phyloP scores from a whole-genome alignment of 2,797 vertebrate genomes.

The Chiroxiphia lanceolata region DNA sequence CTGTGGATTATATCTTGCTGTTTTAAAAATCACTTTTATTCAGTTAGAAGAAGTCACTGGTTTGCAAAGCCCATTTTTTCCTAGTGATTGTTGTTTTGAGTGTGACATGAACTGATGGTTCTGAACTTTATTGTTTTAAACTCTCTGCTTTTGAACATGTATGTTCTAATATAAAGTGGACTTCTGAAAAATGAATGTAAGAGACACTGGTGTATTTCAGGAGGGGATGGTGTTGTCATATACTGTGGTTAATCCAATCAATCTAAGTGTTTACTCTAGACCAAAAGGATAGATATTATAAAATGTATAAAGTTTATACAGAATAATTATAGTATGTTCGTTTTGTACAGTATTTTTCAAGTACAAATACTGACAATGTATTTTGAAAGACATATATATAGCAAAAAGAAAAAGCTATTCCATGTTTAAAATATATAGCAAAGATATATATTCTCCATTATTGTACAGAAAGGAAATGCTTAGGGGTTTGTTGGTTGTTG shows the following conservation, averaged over 20 bases:
- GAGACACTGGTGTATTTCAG: conserved; percentile 81
- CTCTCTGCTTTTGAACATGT: conserved; percentile 71
- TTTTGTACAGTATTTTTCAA: conserved; percentile 95
- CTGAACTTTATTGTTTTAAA: conserved; percentile 69
- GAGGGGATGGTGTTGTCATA: conserved; percentile 87
- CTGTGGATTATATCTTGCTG: conserved; percentile 68
- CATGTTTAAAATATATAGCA: conserved; percentile 76
- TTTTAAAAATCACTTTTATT: conserved; percentile 60
- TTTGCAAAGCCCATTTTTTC: conserved; percentile 62
- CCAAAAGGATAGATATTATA: conserved; percentile 85
- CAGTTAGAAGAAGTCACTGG: conserved; percentile 58
- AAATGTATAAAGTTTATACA: conserved; percentile 90
- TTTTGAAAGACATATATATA: conserved; percentile 89
- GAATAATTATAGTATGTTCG: conserved; percentile 85
- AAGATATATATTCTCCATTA: conserved; percentile 79
- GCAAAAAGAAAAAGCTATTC: conserved; percentile 74
- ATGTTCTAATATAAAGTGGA: conserved; percentile 73
- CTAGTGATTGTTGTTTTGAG: conserved; percentile 68
- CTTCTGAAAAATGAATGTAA: conserved; percentile 88
- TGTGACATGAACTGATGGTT: conserved; percentile 73
- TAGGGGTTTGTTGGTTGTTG: conserved; percentile 34
- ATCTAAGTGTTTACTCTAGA: conserved; percentile 85
- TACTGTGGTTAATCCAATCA: conserved; percentile 88
- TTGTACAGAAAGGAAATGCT: conserved; percentile 77
- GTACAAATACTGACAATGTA: conserved; percentile 87